Evolutionary conservation across 2,797 vertebrate genomes (phyloP), one percentile per base, ranked within the genome.

Genomic region (Steatocranus sp.): DNA sequence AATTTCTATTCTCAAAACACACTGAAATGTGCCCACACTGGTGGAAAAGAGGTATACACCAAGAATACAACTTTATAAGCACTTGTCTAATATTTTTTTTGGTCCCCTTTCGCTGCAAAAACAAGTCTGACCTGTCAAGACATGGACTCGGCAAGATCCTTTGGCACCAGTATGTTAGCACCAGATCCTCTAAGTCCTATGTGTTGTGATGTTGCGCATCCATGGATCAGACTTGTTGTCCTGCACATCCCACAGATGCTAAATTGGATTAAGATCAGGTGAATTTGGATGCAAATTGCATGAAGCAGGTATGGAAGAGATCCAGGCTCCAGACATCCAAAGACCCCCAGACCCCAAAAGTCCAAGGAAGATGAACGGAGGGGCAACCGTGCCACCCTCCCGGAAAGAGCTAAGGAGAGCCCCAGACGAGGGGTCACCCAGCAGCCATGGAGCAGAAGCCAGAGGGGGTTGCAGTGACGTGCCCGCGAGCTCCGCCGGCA

Each of bases 121-220:
- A 32, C 32, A 32, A 11, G 54, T 58, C 27, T 6, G 2, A 32
- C 27, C 54, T 58, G 54, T 58, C 27, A 2, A 32, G 54, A 58
- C 54, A 58, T 32, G 27, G 27, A 58, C 54, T 56, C 5, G 3
- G 15, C 53, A 30, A 56, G 53, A 30, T 15, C 8, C 1, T 32
- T 17, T 32, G 27, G 54, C 27, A 58, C 54, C 54, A 58, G 54
- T 32, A 32, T 32, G 54, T 58, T 58, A 58, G 3, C 27, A 58
- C 15, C 54, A 58, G 54, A 32, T 61, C 32, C 18, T 61, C 11
- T 8, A 36, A 61, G 18, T 36, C 32, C 56, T 61, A 20, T n/a
- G 20, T 61, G 32, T 8, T n/a, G 32, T 61, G 32, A 61, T 61
- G 11, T 61, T 18, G 0, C 0, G 4, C 32, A 61, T 61, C 56